Conservation (phyloP, 2,113 vertebrate genomes). For the Coryphaenoides rupestris region DNA sequence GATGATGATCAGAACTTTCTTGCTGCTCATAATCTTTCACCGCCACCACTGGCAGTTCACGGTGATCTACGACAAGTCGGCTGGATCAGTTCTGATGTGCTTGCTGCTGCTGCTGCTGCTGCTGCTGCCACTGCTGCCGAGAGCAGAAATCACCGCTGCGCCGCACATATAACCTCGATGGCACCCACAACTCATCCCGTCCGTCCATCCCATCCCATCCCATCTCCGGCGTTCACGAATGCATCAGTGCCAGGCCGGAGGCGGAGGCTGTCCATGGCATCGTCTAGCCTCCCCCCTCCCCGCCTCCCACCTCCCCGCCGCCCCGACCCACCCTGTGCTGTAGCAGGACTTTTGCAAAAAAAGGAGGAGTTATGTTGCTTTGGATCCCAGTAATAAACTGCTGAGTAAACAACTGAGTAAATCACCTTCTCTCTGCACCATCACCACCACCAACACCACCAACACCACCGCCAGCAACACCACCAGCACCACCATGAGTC, state of each 20-base stretch:
- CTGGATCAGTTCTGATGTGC: too few relatives aligned
- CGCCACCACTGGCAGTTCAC: too few relatives aligned
- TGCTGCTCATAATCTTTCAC: too few relatives aligned
- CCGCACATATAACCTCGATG: constrained; percentile 51
- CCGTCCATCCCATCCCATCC: too few relatives aligned
- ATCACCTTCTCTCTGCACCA: constrained; percentile 49
- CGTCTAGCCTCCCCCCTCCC: too few relatives aligned
- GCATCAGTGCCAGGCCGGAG: constrained; percentile 45
- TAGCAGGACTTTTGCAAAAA: constrained; percentile 44
- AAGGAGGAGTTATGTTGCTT: constrained; percentile 51
- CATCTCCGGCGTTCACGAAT: constrained; percentile 66
- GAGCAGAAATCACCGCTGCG: constrained; percentile 64
- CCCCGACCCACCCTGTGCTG: constrained; percentile 38
- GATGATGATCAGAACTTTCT: constrained; percentile 28
- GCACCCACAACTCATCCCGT: constrained; percentile 63
- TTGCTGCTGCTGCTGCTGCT: constrained; percentile 31
- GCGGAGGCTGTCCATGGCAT: constrained; percentile 37
- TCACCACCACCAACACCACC: constrained; percentile 37
- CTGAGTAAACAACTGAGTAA: constrained; percentile 22
- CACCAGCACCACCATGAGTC: neutral
- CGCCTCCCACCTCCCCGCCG: too few relatives aligned
- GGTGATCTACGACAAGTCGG: too few relatives aligned
- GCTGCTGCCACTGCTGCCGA: constrained; percentile 38
- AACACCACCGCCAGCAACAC: constrained; percentile 44
- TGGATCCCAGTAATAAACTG: constrained; percentile 21